These are phyloP conservation scores for Enteromius fasciolatus DNA, from an alignment of 2,797 vertebrate species.

Conservation along the genomic window DNA sequence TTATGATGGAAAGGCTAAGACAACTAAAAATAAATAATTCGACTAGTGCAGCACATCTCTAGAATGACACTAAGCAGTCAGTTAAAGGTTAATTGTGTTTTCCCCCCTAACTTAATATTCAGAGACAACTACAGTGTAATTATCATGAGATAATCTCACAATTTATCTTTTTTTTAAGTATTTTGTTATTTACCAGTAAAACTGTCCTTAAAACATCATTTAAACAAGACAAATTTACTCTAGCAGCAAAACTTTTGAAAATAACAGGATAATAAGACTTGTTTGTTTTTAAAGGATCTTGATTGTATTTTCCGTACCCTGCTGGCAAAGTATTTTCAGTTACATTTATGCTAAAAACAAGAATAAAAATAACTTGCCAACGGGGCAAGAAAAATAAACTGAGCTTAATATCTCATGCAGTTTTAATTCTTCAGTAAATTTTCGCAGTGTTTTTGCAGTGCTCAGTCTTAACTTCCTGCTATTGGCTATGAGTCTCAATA, in stretches of 20 bases:
- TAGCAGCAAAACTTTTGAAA: not conserved
- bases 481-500: constrained; percentile 52
- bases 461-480: constrained; percentile 48
- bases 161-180: not conserved
- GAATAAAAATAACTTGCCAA: not conserved
- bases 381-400: not conserved
- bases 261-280: constrained; percentile 4
- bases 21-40: not conserved
- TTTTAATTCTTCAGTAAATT: not conserved
- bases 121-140: not conserved
- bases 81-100: not conserved
- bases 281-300: constrained; percentile 1
- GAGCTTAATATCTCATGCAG: not conserved
- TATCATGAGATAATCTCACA: not conserved
- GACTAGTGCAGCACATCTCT: not conserved
- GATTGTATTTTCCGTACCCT: not conserved
- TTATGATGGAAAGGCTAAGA: not conserved
- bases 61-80: not conserved
- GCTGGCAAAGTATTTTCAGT: constrained; percentile 1
- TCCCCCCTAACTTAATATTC: not conserved
- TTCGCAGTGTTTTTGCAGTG: not conserved
- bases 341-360: not conserved
- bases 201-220: not conserved
- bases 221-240: not conserved
- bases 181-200: constrained; percentile 10